Evolutionary conservation across 2,797 vertebrate species (phyloP), one percentile per base, ranked within the genome.

Genomic region (Artibeus jamaicensis): DNA sequence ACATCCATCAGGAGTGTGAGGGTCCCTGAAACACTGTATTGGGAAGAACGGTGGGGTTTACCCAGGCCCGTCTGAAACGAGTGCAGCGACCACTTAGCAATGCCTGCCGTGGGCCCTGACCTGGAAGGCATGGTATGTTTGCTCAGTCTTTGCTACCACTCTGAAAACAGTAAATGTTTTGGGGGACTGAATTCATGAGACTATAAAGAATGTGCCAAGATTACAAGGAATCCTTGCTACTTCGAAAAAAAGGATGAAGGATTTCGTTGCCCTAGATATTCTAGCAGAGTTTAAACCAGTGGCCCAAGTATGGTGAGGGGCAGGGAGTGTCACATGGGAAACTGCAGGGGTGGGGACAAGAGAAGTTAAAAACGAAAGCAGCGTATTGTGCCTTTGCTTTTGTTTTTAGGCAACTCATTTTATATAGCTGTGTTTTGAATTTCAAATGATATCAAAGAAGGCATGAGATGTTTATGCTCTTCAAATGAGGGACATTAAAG

Each of bases 401-500:
- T 74, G 91, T 78, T 86, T 86, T 70, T 62, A 86, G 48, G 29
- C 29, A 93, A 86, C 21, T 88, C 48, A 39, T 89, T 91, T 89
- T 68, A 82, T 22, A 73, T 59, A 62, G 39, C 53, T 32, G 37
- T 42, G 86, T 83, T 93, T 79, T 74, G 4, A 78, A 94, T 62
- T 84, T 93, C 70, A 93, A 84, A 86, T 55, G 18, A 73, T 57
- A 67, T 62, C 71, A 84, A 86, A 95, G 65, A 95, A 90, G 39
- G 15, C 39, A 26, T 59, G 48, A 68, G 44, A 89, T 39, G 83
- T 70, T 86, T 92, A 78, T 62, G 57, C 19, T 87, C 92, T 86
- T 89, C 37, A 48, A 93, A 78, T 70, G 44, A 37, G 21, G 55
- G 3, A 5, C 19, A 44, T 79, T 79, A 48, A 34, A 4, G 78